Evolutionary conservation across 92 coral and sea anemone genomes (phyloP).

Genomic region (Parazoanthus swiftii): DNA sequence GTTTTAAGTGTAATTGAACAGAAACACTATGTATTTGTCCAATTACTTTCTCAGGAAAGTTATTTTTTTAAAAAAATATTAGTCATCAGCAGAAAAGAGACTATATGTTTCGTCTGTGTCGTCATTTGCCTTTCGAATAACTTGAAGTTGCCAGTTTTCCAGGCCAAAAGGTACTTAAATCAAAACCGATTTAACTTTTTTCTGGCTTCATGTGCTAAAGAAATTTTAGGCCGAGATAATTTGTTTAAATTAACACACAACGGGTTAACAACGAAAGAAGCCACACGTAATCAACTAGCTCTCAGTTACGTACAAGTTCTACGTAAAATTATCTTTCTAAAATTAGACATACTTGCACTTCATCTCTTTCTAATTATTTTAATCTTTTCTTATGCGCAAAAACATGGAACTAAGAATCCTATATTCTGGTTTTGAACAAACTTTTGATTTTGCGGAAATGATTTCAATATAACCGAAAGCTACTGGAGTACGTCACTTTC

Average conservation of each 20-base stretch:
- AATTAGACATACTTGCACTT: too few relatives aligned
- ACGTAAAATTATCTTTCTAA: too few relatives aligned
- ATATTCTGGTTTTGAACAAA: not conserved
- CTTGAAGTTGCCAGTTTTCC: not conserved
- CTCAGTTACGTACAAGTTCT: too few relatives aligned
- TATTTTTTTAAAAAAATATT: too few relatives aligned
- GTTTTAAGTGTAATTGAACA: not conserved
- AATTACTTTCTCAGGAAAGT: not conserved
- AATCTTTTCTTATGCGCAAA: too few relatives aligned
- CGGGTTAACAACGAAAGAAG: too few relatives aligned
- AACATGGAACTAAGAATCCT: not conserved
- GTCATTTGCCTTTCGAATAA: not conserved
- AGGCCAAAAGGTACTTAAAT: too few relatives aligned
- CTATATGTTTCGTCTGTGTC: not conserved
- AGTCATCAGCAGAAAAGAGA: not conserved
- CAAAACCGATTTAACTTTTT: too few relatives aligned
- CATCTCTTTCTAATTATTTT: too few relatives aligned
- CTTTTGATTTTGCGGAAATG: not conserved
- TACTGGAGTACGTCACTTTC: not conserved
- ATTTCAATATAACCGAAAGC: not conserved
- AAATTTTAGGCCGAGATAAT: not conserved
- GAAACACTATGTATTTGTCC: not conserved
- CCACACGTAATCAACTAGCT: too few relatives aligned
- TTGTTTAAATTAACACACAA: too few relatives aligned
- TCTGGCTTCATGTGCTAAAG: not conserved